A percentile compares a stretch with the other conserved stretches of the same genome.
phyloP scores from a whole-genome alignment of 2,113 vertebrate genomes.

The Typhlomys cinereus region DNA sequence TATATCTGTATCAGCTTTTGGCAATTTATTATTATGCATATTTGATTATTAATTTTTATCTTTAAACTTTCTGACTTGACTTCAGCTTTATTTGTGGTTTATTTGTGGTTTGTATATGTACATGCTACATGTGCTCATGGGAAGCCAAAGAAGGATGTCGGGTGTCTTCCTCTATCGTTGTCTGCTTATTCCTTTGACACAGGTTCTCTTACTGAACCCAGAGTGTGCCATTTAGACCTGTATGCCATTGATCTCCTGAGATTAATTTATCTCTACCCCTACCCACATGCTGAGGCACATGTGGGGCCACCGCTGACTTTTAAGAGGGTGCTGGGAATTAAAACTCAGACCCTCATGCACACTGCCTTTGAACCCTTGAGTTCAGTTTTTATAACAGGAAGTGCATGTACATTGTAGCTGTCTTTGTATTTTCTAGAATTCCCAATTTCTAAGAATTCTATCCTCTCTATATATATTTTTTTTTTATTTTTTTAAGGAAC shows the following conservation, averaged over 20 bases:
- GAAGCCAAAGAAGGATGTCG: background rate
- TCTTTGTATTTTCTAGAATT: background rate
- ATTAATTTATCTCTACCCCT: background rate
- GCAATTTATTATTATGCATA: background rate
- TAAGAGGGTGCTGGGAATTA: too few species aligned
- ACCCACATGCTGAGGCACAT: background rate
- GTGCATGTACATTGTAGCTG: background rate
- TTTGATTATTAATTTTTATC: background rate
- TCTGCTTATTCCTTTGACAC: background rate
- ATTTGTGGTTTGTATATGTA: background rate
- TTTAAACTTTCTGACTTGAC: conserved; percentile 14
- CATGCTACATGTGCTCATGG: background rate
- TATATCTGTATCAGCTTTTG: background rate
- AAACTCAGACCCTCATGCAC: background rate
- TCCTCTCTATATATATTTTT: too few species aligned
- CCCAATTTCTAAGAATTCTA: background rate
- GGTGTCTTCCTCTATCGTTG: background rate
- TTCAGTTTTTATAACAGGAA: background rate
- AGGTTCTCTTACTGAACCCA: background rate
- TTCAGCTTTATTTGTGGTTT: background rate
- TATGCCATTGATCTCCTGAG: background rate
- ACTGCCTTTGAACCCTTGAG: background rate
- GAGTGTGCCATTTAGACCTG: background rate
- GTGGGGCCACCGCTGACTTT: background rate
- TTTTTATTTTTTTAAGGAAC: too few species aligned